Percentiles rank a stretch among this genome's conserved stretches.
Evolutionary conservation across 2,888 invertebrate species (phyloP).

Genomic region (Philopedon plagiatum): DNA sequence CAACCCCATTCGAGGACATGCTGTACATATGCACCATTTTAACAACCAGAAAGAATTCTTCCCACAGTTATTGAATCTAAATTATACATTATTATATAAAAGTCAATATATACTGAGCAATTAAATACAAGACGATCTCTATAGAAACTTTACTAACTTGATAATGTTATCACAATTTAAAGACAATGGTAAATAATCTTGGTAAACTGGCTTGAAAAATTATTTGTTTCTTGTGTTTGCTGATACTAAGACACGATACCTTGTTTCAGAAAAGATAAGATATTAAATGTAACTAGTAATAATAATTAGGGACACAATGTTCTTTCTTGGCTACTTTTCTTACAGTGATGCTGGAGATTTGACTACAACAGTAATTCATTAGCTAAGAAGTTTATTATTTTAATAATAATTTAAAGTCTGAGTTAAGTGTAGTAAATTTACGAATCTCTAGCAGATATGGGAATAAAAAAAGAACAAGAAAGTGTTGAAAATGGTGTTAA

Average conservation of each 20-base stretch:
- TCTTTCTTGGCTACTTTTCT: neutral
- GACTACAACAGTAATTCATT: neutral
- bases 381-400: neutral
- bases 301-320: neutral
- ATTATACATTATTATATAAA: no score
- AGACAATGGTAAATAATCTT: constrained; percentile 11
- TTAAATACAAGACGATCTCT: no score
- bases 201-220: neutral
- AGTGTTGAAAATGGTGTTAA: constrained; percentile 2
- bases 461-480: neutral
- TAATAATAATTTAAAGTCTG: no score
- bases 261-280: constrained; percentile 12
- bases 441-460: neutral
- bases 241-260: neutral
- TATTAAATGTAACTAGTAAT: constrained; percentile 1
- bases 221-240: constrained; percentile 4
- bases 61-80: no score
- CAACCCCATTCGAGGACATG: no score
- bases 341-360: neutral
- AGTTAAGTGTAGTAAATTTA: neutral
- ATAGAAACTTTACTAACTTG: no score
- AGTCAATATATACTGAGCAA: no score
- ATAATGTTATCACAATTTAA: neutral
- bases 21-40: no score
- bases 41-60: no score